Evolutionary conservation across 2,113 vertebrate genomes (phyloP).

Genomic region (Seriola rivoliana): DNA sequence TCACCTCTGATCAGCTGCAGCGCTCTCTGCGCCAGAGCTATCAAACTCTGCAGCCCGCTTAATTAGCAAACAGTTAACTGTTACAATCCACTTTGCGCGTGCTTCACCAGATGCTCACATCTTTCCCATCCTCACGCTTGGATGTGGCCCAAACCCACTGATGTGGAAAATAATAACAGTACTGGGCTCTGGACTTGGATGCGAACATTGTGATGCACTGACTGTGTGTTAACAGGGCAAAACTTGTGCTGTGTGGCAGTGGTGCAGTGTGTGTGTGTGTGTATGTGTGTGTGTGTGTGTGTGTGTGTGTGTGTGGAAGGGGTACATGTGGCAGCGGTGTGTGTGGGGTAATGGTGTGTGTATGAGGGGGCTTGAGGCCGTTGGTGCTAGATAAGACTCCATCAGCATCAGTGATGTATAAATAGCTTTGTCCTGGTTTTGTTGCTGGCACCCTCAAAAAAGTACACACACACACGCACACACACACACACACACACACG

Average conservation of each 20-base stretch:
- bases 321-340: neutral
- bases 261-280: slow-evolving; percentile 14
- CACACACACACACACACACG: slow-evolving; percentile 16
- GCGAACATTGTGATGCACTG: slow-evolving; percentile 14
- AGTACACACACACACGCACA: slow-evolving; percentile 26
- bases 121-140: slow-evolving; percentile 41
- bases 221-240: slow-evolving; percentile 21
- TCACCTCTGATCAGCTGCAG: slow-evolving; percentile 36
- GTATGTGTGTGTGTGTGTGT: slow-evolving; percentile 20
- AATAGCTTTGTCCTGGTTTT: slow-evolving; percentile 81
- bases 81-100: slow-evolving; percentile 53
- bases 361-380: slow-evolving; percentile 48
- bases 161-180: slow-evolving; percentile 50
- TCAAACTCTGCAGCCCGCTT: slow-evolving; percentile 68
- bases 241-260: slow-evolving; percentile 20
- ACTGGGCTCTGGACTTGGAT: slow-evolving; percentile 24
- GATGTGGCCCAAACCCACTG: slow-evolving; percentile 21
- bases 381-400: slow-evolving; percentile 67
- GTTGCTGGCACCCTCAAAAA: slow-evolving; percentile 70
- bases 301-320: slow-evolving; percentile 22
- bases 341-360: slow-evolving; percentile 10
- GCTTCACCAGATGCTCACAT: slow-evolving; percentile 50
- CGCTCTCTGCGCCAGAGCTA: slow-evolving; percentile 46
- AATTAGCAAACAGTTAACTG: slow-evolving; percentile 74
- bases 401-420: slow-evolving; percentile 70